Evolutionary conservation across 2,113 vertebrate genomes (phyloP), one percentile per base, ranked within the genome.

Genomic region (Halichoeres trimaculatus): DNA sequence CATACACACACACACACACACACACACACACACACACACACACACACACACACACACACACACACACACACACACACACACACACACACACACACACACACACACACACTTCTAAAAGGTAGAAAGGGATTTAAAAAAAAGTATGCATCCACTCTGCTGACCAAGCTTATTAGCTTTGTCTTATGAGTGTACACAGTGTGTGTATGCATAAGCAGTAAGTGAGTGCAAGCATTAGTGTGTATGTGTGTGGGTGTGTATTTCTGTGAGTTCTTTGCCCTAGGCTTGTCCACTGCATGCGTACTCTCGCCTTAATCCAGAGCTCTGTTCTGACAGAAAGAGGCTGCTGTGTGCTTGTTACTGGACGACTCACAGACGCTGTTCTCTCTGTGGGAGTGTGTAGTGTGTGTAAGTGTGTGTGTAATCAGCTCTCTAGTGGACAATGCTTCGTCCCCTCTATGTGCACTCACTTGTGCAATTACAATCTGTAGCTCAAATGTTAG

Each of bases 261-360:
- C 34, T 53, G n/a, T 52, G 40, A 84, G 72, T 60, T 73, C 59
- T 45, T 62, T 59, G 70, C 71, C 67, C 55, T 17, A 53, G 76
- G 70, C 67, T 70, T 71, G 83, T 72, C 76, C 55, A 10, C 67
- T 75, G 69, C 10, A 59, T 78, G 77, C 67, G 38, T 70, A 54
- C 56, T 58, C 10, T 4, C 83, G 79, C 63, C 65, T 53, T 84
- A 61, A 79, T 88, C 57, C 70, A 11, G 40, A 66, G 69, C 73
- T 48, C 14, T 53, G 76, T 23, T 68, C 59, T 75, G 83, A 86
- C 85, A 87, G 88, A 88, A 82, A 84, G 80, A 86, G 86, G 80
- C 83, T 84, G 83, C 79, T 53, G 70, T 76, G 80, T 48, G 73
- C 84, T 81, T 35, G 48, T 88, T 74, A 75, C 70, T 26, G 61